Conservation (phyloP, 2,797 vertebrate genomes). For the Dicrostonyx torquatus region DNA sequence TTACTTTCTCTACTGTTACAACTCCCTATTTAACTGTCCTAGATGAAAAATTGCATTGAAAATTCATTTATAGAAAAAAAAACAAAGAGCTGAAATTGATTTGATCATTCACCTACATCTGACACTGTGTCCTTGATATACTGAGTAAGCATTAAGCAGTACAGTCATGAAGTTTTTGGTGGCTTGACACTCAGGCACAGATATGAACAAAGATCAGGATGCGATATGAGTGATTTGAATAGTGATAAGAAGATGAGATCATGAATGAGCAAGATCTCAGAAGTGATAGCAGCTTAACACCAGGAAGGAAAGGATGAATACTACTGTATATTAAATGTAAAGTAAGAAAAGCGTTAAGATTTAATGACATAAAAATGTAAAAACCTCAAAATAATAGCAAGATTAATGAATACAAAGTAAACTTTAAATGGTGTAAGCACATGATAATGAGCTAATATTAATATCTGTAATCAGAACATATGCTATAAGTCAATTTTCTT, state of each 20-base stretch:
- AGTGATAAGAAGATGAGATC: background rate
- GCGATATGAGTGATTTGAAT: too few relatives aligned
- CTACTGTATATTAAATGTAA: background rate
- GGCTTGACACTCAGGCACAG: background rate
- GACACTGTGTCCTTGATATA: background rate
- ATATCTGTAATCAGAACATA: background rate
- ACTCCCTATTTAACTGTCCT: conserved; percentile 38
- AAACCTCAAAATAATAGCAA: background rate
- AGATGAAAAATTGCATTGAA: conserved; percentile 67
- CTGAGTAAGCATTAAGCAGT: background rate
- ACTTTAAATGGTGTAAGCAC: background rate
- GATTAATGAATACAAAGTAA: background rate
- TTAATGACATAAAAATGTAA: background rate
- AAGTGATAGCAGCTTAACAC: background rate
- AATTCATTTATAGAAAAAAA: conserved; percentile 2
- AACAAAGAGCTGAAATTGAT: background rate
- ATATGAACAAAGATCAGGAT: background rate
- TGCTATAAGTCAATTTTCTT: background rate
- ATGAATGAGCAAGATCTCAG: background rate
- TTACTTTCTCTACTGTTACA: conserved; percentile 1
- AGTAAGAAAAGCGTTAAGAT: background rate
- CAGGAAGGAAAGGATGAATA: background rate
- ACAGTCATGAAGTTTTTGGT: background rate
- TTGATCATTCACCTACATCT: background rate
- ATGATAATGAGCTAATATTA: background rate